Evolutionary conservation across 2,888 invertebrate species (phyloP).

Genomic region (Phrixothrix hirtus): DNA sequence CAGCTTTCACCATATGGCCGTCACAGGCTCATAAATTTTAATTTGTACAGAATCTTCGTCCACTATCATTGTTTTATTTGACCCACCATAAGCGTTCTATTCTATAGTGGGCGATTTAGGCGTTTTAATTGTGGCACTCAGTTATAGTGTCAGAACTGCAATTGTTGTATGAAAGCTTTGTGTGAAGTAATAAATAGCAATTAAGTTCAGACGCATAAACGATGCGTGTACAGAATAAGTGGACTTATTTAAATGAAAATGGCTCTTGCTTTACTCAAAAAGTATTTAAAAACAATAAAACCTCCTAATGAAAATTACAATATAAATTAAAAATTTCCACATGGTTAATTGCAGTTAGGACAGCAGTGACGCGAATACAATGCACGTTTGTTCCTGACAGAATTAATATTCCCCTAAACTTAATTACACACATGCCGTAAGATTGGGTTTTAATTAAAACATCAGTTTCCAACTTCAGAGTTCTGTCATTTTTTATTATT

Average conservation of each 20-base stretch:
- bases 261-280: not conserved
- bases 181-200: conserved; percentile 50
- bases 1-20: conserved; percentile 41
- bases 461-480: conserved; percentile 20
- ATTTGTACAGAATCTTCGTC: conserved; percentile 41
- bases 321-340: conserved; percentile 30
- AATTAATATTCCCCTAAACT: conserved; percentile 31
- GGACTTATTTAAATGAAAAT: conserved; percentile 5
- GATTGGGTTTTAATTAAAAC: conserved; percentile 34
- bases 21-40: conserved; percentile 46
- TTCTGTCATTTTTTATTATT: conserved; percentile 19
- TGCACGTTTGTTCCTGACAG: conserved; percentile 28
- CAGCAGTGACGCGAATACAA: conserved; percentile 21
- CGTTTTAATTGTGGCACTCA: conserved; percentile 48
- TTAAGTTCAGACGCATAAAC: conserved; percentile 36
- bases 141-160: conserved; percentile 45
- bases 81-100: conserved; percentile 34
- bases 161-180: conserved; percentile 42
- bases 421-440: conserved; percentile 33
- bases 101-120: conserved; percentile 40
- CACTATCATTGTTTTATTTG: conserved; percentile 37
- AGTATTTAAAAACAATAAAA: conserved; percentile 20
- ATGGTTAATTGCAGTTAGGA: conserved; percentile 21
- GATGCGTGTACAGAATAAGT: not conserved
- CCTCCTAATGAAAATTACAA: conserved; percentile 27